Evolutionary conservation across 1,140 invertebrate genomes (phyloP).

Genomic region (Zophobas morio): DNA sequence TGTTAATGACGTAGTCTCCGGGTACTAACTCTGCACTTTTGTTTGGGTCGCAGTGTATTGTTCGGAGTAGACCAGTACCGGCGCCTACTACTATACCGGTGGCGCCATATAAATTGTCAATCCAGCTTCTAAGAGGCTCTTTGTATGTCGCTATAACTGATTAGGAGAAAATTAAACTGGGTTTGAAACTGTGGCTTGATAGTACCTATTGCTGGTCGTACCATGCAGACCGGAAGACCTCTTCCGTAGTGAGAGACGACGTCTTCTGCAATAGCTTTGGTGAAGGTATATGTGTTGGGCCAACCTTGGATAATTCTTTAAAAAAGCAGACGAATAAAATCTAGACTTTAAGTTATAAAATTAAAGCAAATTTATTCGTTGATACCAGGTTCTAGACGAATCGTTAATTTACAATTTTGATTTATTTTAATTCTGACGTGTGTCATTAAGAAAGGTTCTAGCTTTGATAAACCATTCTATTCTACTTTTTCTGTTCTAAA

Average conservation of each 20-base stretch:
- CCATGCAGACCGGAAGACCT: slow-evolving; percentile 77
- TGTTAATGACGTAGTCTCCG: slow-evolving; percentile 79
- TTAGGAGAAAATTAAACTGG: slow-evolving; percentile 50
- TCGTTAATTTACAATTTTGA: no score
- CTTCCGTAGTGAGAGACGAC: slow-evolving; percentile 68
- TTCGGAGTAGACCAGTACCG: slow-evolving; percentile 76
- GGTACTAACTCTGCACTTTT: slow-evolving; percentile 78
- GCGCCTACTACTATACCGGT: slow-evolving; percentile 72
- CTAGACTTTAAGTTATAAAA: no score
- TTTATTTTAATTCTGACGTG: no score
- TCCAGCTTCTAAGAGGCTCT: slow-evolving; percentile 77
- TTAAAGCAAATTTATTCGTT: no score
- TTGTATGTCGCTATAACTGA: slow-evolving; percentile 70
- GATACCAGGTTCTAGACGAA: no score
- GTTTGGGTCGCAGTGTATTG: slow-evolving; percentile 70
- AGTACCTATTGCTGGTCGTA: slow-evolving; percentile 80
- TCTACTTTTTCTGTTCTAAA: neutral
- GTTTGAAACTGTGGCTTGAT: slow-evolving; percentile 5
- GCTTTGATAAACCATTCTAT: no score
- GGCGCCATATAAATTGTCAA: slow-evolving; percentile 84
- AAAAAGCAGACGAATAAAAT: no score
- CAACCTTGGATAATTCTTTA: slow-evolving; percentile 70
- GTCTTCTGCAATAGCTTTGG: slow-evolving; percentile 76
- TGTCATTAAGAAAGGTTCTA: no score
- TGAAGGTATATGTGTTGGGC: slow-evolving; percentile 78